Conservation (phyloP, 2,888 invertebrate genomes). For the Trachelus iudaicus region DNA sequence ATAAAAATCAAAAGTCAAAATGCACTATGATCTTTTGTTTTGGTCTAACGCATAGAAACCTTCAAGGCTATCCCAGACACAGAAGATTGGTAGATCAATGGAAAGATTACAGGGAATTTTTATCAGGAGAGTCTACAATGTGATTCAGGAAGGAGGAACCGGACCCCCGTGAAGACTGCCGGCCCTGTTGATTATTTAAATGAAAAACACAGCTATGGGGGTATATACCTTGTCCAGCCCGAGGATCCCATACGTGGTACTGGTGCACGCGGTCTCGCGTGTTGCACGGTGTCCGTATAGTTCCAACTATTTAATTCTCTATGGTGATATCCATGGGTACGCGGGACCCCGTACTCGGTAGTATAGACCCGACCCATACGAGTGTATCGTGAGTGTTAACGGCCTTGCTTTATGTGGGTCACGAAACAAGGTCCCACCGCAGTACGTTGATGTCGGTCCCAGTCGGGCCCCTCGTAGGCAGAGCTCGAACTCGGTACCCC, state of each 20-base stretch:
- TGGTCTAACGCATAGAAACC: not conserved
- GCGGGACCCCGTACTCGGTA: constrained; percentile 31
- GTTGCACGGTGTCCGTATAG: constrained; percentile 30
- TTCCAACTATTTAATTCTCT: constrained; percentile 12
- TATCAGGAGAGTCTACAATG: not conserved
- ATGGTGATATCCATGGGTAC: constrained; percentile 19
- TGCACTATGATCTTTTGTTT: not conserved
- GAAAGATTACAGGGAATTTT: not conserved
- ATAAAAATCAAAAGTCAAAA: not conserved
- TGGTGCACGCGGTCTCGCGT: constrained; percentile 17
- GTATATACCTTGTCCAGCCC: constrained; percentile 4
- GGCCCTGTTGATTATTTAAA: constrained; percentile 12
- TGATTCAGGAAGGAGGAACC: not conserved
- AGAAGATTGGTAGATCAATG: not conserved
- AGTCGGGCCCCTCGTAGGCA: not conserved
- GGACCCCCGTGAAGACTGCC: not conserved
- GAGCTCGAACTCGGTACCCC: not conserved
- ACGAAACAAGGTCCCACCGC: constrained; percentile 63
- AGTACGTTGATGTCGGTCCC: constrained; percentile 32
- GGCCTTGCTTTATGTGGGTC: constrained; percentile 65
- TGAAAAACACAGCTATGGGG: constrained; percentile 12
- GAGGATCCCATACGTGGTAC: not conserved
- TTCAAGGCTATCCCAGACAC: not conserved
- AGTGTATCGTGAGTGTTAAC: constrained; percentile 58
- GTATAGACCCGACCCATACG: constrained; percentile 46